Evolutionary conservation across 2,888 invertebrate species (phyloP).

Genomic region (Melipona beecheii): DNA sequence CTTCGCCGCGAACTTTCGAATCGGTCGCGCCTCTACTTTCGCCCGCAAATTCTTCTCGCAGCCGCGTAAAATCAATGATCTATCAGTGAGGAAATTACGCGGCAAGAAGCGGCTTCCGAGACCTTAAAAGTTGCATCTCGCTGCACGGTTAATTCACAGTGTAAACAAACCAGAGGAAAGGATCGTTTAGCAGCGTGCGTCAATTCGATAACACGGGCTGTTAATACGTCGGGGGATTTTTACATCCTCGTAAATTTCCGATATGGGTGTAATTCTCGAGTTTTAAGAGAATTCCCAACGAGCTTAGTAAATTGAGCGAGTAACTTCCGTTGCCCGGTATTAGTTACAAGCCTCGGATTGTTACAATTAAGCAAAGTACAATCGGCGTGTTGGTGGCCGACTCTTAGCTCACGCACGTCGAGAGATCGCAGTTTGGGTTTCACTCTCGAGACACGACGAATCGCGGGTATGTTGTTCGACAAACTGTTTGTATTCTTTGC

Average conservation of each 20-base stretch:
- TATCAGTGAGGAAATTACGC: not conserved
- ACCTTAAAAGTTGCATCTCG: no score
- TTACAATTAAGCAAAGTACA: slow-evolving; percentile 37
- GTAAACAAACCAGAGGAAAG: not conserved
- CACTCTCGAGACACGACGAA: not conserved
- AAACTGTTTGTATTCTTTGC: not conserved
- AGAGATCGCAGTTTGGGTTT: not conserved
- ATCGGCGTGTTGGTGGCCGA: slow-evolving; percentile 1
- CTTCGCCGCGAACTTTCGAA: slow-evolving; percentile 51
- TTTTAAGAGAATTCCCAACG: not conserved
- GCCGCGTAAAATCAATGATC: not conserved
- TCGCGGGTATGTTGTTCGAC: not conserved
- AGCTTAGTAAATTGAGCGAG: slow-evolving; percentile 44
- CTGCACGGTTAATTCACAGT: no score
- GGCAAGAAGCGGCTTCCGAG: no score
- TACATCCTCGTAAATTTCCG: slow-evolving; percentile 49
- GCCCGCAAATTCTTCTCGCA: slow-evolving; percentile 5
- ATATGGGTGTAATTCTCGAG: slow-evolving; percentile 36
- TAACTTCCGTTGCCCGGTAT: slow-evolving; percentile 27
- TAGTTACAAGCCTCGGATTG: slow-evolving; percentile 29
- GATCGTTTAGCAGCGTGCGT: slow-evolving; percentile 15
- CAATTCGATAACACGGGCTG: slow-evolving; percentile 45
- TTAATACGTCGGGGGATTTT: slow-evolving; percentile 41
- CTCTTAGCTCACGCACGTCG: not conserved
- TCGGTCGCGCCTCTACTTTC: slow-evolving; percentile 37